Evolutionary conservation across 2,797 vertebrate genomes (phyloP).

Genomic region (Pangasius macronema): DNA sequence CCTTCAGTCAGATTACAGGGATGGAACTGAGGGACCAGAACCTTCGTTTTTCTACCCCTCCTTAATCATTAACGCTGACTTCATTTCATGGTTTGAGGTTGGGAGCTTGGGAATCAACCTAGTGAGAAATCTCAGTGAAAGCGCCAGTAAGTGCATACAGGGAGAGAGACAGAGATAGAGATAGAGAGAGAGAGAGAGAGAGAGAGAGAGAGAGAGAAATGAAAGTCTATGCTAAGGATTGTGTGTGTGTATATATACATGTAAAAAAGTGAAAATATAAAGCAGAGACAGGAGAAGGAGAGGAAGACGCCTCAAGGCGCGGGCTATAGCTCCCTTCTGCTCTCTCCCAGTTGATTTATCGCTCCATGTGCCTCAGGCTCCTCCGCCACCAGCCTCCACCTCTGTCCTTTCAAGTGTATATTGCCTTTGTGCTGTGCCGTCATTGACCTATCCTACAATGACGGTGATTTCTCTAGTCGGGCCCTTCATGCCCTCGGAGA

Average conservation of each 20-base stretch:
- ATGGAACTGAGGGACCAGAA: constrained; percentile 28
- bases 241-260: neutral
- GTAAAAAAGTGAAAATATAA: neutral
- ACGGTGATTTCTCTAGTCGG: constrained; percentile 43
- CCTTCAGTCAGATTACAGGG: constrained; percentile 52
- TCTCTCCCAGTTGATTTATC: constrained; percentile 52
- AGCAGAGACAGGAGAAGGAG: neutral
- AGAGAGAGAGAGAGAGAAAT: neutral
- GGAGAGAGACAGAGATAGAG: neutral
- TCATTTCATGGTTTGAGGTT: constrained; percentile 39
- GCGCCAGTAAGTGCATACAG: neutral
- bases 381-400: constrained; percentile 39
- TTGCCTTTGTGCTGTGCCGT: constrained; percentile 31
- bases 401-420: constrained; percentile 52
- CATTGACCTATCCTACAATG: constrained; percentile 52
- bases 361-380: constrained; percentile 43
- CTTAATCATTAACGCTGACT: constrained; percentile 45
- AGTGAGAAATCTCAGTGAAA: constrained; percentile 19
- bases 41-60: neutral
- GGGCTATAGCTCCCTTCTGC: constrained; percentile 27
- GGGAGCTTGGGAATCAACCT: constrained; percentile 43
- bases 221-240: neutral
- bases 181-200: constrained; percentile 12
- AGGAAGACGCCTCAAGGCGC: constrained; percentile 43
- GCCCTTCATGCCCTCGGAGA: constrained; percentile 29